Evolutionary conservation across 2,888 invertebrate species (phyloP).

Genomic region (Neoitamus cyanurus): DNA sequence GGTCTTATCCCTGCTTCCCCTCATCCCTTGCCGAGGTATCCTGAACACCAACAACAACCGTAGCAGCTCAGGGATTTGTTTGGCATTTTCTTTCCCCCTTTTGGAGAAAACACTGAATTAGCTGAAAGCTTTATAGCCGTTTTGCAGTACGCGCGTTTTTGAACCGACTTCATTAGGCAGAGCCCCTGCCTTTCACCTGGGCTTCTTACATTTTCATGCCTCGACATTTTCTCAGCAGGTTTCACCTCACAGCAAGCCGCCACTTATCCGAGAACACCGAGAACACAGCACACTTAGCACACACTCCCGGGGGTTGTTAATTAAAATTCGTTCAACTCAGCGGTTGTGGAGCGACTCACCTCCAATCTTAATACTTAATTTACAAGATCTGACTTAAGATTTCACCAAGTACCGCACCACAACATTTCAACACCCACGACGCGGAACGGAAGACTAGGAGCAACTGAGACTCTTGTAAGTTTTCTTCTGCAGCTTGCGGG

Average conservation of each 20-base stretch:
- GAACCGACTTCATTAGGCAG: background rate
- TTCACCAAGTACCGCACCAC: constrained; percentile 33
- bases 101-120: constrained; percentile 22
- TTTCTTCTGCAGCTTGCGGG: constrained; percentile 27
- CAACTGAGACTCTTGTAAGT: constrained; percentile 52
- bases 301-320: background rate
- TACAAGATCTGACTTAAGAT: background rate
- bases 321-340: constrained; percentile 11
- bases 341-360: background rate
- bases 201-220: constrained; percentile 44
- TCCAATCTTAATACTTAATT: background rate
- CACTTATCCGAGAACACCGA: background rate
- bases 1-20: background rate
- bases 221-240: constrained; percentile 42
- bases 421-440: constrained; percentile 49
- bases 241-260: background rate
- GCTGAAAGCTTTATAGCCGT: constrained; percentile 28
- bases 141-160: constrained; percentile 35
- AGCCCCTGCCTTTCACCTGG: background rate
- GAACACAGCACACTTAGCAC: background rate
- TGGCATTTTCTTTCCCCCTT: background rate
- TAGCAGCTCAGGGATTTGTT: background rate
- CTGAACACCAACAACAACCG: background rate
- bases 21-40: background rate
- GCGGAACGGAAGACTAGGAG: constrained; percentile 55